These are phyloP conservation scores for Tichodroma muraria DNA, from an alignment of 2,113 vertebrate genomes.

Conservation along the genomic window DNA sequence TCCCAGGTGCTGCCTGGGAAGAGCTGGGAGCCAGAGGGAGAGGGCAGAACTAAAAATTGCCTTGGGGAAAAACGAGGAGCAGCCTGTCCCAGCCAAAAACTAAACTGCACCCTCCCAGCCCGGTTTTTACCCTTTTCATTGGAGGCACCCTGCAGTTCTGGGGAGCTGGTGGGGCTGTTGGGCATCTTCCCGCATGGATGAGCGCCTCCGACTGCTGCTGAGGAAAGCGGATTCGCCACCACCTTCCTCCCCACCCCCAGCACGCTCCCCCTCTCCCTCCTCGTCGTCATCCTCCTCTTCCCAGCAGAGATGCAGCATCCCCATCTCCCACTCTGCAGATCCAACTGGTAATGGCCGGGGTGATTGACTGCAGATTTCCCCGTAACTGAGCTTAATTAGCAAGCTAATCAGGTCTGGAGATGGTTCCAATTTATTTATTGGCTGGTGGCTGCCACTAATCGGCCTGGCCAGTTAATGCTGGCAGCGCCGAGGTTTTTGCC, in stretches of 20 bases:
- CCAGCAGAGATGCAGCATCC: background rate
- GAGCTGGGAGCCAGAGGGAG: background rate
- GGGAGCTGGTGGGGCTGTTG: background rate
- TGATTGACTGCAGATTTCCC: slow-evolving; percentile 60
- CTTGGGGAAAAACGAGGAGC: fast-evolving
- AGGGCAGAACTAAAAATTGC: background rate
- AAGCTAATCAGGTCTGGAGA: slow-evolving; percentile 57
- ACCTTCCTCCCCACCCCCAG: background rate
- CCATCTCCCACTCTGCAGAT: background rate
- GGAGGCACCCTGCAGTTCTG: background rate
- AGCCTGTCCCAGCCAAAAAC: background rate
- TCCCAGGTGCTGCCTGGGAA: background rate
- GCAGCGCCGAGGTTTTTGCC: background rate
- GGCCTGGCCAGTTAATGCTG: slow-evolving; percentile 1
- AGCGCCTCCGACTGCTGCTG: background rate
- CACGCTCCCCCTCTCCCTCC: background rate
- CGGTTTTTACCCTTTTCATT: background rate
- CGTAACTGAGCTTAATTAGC: slow-evolving; percentile 60
- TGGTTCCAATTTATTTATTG: slow-evolving; percentile 60
- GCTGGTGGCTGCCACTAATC: slow-evolving; percentile 38
- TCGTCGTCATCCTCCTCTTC: background rate
- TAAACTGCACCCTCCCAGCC: fast-evolving
- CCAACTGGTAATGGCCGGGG: background rate
- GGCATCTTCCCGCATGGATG: fast-evolving
- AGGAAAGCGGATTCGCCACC: background rate